phyloP scores from a whole-genome alignment of 2,113 vertebrate species.

The Tauraco erythrolophus region DNA sequence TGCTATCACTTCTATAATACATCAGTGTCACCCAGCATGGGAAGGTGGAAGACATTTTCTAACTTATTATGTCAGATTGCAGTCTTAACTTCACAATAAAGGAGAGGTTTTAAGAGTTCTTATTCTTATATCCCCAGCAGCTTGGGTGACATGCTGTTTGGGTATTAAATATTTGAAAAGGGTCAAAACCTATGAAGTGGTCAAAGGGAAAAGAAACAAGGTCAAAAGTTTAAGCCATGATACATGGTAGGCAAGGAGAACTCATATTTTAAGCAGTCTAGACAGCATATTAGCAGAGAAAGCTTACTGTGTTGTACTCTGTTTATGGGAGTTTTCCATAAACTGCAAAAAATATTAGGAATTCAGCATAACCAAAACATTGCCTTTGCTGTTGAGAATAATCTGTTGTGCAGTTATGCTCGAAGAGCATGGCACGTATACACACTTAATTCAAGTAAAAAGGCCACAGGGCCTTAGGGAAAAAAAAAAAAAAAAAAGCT shows the following conservation, averaged over 20 bases:
- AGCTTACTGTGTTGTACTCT: conserved; percentile 45
- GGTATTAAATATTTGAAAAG: conserved; percentile 29
- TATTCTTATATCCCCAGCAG: not conserved
- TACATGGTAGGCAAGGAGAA: conserved; percentile 47
- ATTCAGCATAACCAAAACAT: conserved; percentile 48
- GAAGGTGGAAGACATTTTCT: not conserved
- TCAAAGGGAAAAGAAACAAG: conserved; percentile 60
- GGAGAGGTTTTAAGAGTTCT: not conserved
- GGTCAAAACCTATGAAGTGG: conserved; percentile 36
- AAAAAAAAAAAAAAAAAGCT: not conserved
- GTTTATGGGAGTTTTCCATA: conserved; percentile 62
- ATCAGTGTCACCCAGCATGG: not conserved
- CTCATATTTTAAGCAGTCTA: conserved; percentile 73
- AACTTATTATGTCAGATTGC: not conserved
- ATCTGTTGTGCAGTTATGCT: conserved; percentile 8
- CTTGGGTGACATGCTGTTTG: conserved; percentile 43
- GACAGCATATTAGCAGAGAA: conserved; percentile 71
- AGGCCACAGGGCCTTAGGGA: not conserved
- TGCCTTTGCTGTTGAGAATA: not conserved
- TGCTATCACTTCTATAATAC: conserved; percentile 18
- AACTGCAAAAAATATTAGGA: conserved; percentile 65
- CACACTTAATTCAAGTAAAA: not conserved
- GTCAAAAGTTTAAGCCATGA: conserved; percentile 70
- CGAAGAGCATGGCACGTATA: not conserved
- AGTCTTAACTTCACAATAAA: not conserved